Conservation (phyloP, 2,888 invertebrate genomes). For the Spodoptera exigua region DNA sequence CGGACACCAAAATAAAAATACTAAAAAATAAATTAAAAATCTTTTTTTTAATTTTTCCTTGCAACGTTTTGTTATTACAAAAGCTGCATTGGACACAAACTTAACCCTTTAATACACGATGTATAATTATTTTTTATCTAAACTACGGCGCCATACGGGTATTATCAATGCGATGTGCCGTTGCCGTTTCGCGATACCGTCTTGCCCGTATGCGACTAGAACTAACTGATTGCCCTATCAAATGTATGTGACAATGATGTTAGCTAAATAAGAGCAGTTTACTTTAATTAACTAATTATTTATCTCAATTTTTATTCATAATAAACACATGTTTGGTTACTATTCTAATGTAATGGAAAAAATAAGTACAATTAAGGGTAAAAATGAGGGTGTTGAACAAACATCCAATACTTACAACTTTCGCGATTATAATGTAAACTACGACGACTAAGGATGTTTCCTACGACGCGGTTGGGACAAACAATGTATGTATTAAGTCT, state of each 20-base stretch:
- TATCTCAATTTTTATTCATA: too few relatives aligned
- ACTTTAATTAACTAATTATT: neutral
- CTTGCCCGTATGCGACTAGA: slow-evolving; percentile 54
- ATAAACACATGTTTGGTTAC: too few relatives aligned
- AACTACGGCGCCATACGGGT: slow-evolving; percentile 61
- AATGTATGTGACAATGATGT: slow-evolving; percentile 48
- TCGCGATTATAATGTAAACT: too few relatives aligned
- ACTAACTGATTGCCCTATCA: slow-evolving; percentile 53
- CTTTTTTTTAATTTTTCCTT: neutral
- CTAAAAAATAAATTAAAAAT: neutral
- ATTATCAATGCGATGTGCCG: slow-evolving; percentile 58
- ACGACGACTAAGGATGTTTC: too few relatives aligned
- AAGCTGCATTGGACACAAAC: slow-evolving; percentile 19
- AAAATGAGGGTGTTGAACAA: too few relatives aligned
- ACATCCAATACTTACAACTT: too few relatives aligned
- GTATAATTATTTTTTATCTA: slow-evolving; percentile 69
- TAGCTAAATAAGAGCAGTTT: slow-evolving; percentile 1
- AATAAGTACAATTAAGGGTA: too few relatives aligned
- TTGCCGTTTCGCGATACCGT: slow-evolving; percentile 51
- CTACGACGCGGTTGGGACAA: too few relatives aligned
- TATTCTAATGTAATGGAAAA: too few relatives aligned
- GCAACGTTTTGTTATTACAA: slow-evolving; percentile 7
- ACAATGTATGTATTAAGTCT: too few relatives aligned
- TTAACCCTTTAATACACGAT: slow-evolving; percentile 35
- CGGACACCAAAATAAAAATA: too few relatives aligned